Conservation (phyloP, 2,888 invertebrate genomes). For the Euspilapteryx auroguttella region DNA sequence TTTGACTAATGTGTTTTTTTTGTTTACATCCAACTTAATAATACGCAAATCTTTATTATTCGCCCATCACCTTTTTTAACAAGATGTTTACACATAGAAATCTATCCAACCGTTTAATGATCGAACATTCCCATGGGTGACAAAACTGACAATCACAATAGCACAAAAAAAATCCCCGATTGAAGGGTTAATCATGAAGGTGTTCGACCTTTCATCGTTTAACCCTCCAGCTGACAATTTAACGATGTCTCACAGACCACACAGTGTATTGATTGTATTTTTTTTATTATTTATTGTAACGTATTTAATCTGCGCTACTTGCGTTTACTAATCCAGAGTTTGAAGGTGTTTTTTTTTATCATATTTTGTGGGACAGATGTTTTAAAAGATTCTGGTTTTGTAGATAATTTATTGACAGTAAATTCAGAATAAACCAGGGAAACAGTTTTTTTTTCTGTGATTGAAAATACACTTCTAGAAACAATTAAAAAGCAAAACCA, state of each 20-base stretch:
- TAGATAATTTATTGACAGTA: conserved; percentile 1
- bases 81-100: conserved; percentile 32
- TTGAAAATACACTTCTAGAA: no score
- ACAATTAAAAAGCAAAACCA: no score
- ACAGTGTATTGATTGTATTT: conserved; percentile 12
- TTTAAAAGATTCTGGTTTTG: not conserved
- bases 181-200: conserved; percentile 30
- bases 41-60: no score
- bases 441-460: no score
- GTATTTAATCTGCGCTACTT: conserved; percentile 10
- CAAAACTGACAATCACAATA: conserved; percentile 13
- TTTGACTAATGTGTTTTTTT: no score
- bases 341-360: no score
- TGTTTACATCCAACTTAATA: no score
- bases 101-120: conserved; percentile 39
- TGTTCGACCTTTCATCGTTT: conserved; percentile 21
- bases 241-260: conserved; percentile 13
- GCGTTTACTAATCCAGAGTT: no score
- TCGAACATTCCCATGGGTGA: conserved; percentile 36
- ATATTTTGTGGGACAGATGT: no score
- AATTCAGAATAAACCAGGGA: no score
- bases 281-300: conserved; percentile 18
- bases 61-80: no score
- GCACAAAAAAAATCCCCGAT: conserved; percentile 17
- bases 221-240: conserved; percentile 29